These are phyloP conservation scores for Trichonephila clavipes DNA, from an alignment of 1,140 invertebrate species.

Conservation along the genomic window DNA sequence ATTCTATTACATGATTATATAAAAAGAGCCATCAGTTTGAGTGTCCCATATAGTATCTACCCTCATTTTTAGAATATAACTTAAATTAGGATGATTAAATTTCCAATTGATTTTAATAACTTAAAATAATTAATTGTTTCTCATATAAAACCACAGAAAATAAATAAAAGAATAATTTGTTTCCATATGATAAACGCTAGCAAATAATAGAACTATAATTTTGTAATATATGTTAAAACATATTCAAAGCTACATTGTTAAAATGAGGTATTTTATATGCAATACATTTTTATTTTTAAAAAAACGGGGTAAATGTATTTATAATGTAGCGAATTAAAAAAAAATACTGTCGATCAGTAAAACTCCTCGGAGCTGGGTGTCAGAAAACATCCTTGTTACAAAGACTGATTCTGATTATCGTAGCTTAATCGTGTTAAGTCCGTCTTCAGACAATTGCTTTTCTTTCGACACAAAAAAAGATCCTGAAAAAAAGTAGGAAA, in stretches of 20 bases:
- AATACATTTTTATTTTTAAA: background rate
- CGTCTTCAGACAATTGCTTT: background rate
- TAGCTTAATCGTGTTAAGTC: slow-evolving; percentile 25
- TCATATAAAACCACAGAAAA: too few species aligned
- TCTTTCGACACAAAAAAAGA: background rate
- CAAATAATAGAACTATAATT: background rate
- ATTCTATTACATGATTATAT: too few species aligned
- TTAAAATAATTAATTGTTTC: too few species aligned
- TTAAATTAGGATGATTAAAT: too few species aligned
- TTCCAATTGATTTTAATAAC: too few species aligned
- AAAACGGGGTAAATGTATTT: background rate
- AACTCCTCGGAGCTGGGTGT: background rate
- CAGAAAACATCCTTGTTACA: background rate
- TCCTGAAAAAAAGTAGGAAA: background rate
- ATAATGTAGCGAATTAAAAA: background rate
- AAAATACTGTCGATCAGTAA: background rate
- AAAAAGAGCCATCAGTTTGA: too few species aligned
- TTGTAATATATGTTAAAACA: background rate
- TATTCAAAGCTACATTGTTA: background rate
- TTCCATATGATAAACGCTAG: too few species aligned
- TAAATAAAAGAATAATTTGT: too few species aligned
- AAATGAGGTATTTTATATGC: too few species aligned
- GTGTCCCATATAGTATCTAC: too few species aligned
- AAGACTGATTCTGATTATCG: slow-evolving; percentile 19
- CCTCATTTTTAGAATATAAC: too few species aligned